Percentiles rank a stretch among this genome's conserved stretches.
Conservation (phyloP, 2,888 invertebrate genomes). For the Myopa testacea region DNA sequence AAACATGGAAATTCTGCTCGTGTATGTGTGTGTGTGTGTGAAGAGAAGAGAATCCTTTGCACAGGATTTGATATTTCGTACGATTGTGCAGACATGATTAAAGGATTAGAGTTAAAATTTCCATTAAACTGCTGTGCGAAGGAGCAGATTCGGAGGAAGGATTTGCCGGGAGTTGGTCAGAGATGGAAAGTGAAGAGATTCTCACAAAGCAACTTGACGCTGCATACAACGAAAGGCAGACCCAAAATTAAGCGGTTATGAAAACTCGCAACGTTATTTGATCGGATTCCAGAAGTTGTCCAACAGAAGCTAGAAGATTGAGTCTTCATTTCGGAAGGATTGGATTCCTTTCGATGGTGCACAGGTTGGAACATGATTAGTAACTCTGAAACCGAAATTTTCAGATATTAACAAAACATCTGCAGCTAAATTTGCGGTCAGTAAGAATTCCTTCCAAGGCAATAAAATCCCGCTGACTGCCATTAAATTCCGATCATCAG, state of each 20-base stretch:
- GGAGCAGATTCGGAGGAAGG: conserved; percentile 5
- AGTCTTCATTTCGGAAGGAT: too few species aligned
- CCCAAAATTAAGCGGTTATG: not conserved
- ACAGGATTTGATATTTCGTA: not conserved
- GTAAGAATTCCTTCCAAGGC: not conserved
- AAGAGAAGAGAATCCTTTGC: conserved; percentile 3
- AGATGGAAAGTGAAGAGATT: conserved; percentile 16
- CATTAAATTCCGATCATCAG: too few species aligned
- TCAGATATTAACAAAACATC: not conserved
- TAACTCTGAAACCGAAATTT: too few species aligned
- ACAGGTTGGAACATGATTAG: too few species aligned
- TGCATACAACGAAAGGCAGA: not conserved
- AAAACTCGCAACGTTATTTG: not conserved
- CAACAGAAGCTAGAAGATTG: too few species aligned
- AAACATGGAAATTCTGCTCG: too few species aligned
- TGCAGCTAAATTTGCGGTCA: not conserved
- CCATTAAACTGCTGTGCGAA: not conserved
- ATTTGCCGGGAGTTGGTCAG: not conserved
- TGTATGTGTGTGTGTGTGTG: not conserved
- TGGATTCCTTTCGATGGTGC: too few species aligned
- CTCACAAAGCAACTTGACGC: not conserved
- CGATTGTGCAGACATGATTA: conserved; percentile 24
- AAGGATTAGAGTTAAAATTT: conserved; percentile 23
- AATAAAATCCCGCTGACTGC: too few species aligned
- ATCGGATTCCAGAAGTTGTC: too few species aligned